These are phyloP conservation scores for Lepidocolaptes lacrymiger DNA, from an alignment of 2,797 vertebrate genomes.

Conservation along the genomic window DNA sequence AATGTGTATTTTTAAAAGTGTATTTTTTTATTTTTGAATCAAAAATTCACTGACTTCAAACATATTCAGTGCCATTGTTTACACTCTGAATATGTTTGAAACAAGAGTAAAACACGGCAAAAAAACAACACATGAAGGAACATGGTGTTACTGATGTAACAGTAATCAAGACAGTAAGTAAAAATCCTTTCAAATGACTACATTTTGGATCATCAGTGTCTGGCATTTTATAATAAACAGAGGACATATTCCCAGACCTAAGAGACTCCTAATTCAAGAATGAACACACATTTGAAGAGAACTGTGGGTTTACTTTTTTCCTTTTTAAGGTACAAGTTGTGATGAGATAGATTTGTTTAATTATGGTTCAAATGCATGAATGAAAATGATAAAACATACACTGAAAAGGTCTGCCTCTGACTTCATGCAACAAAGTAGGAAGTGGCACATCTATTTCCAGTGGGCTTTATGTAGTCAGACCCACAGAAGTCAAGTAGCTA, in stretches of 20 bases:
- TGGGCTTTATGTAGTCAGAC: background rate
- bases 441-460: background rate
- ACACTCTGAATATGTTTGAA: background rate
- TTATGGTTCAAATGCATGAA: background rate
- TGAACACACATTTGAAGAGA: background rate
- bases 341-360: background rate
- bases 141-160: background rate
- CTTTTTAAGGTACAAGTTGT: background rate
- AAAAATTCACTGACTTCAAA: background rate
- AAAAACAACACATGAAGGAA: background rate
- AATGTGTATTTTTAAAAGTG: background rate
- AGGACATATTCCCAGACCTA: background rate
- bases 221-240: background rate
- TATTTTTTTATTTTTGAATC: background rate
- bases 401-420: background rate
- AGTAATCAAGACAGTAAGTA: background rate
- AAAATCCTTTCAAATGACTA: background rate
- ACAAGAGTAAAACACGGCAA: background rate
- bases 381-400: background rate
- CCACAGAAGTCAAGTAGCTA: background rate
- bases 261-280: background rate
- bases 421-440: background rate
- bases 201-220: background rate
- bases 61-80: background rate
- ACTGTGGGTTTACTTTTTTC: rapidly evolving